phyloP scores from a whole-genome alignment of 2,797 vertebrate genomes.

The Phalloptychus januarius region DNA sequence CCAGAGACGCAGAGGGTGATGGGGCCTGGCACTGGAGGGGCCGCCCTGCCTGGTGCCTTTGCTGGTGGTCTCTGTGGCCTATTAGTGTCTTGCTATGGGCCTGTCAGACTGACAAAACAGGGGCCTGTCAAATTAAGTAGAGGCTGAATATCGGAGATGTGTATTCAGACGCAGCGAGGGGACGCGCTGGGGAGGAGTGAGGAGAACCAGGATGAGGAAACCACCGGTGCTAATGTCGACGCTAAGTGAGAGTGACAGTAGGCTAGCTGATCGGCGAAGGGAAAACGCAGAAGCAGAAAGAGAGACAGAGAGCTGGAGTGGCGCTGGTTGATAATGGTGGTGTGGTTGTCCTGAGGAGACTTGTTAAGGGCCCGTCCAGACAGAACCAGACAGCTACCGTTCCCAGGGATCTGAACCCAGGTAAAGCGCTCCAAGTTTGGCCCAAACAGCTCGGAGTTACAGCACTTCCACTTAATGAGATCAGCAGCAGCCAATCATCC shows the following conservation, averaged over 20 bases:
- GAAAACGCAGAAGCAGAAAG: slow-evolving; percentile 49
- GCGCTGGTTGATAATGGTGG: slow-evolving; percentile 64
- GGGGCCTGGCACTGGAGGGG: slow-evolving; percentile 80
- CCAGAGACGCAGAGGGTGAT: slow-evolving; percentile 79
- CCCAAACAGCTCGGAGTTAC: slow-evolving; percentile 75
- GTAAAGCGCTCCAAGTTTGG: slow-evolving; percentile 75
- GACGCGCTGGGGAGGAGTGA: slow-evolving; percentile 62
- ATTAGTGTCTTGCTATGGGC: slow-evolving; percentile 86
- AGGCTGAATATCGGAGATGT: slow-evolving; percentile 76
- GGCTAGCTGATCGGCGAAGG: slow-evolving; percentile 81
- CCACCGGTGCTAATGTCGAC: slow-evolving; percentile 93
- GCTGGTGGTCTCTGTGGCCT: slow-evolving; percentile 83
- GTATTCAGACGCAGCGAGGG: slow-evolving; percentile 79
- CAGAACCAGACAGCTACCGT: slow-evolving; percentile 55
- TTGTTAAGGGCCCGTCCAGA: slow-evolving; percentile 75
- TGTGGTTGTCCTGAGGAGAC: slow-evolving; percentile 77
- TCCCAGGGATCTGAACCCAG: slow-evolving; percentile 69
- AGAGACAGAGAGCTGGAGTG: slow-evolving; percentile 54
- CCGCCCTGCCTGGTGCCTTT: slow-evolving; percentile 79
- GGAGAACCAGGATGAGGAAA: slow-evolving; percentile 81
- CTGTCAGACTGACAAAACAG: slow-evolving; percentile 86
- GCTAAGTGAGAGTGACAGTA: slow-evolving; percentile 94
- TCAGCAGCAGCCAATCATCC: slow-evolving; percentile 45
- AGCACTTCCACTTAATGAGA: slow-evolving; percentile 64
- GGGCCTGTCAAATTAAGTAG: slow-evolving; percentile 88